Percentiles rank a stretch among this genome's conserved stretches.
Conservation (phyloP, 1,140 invertebrate genomes). For the Cyclina sinensis region DNA sequence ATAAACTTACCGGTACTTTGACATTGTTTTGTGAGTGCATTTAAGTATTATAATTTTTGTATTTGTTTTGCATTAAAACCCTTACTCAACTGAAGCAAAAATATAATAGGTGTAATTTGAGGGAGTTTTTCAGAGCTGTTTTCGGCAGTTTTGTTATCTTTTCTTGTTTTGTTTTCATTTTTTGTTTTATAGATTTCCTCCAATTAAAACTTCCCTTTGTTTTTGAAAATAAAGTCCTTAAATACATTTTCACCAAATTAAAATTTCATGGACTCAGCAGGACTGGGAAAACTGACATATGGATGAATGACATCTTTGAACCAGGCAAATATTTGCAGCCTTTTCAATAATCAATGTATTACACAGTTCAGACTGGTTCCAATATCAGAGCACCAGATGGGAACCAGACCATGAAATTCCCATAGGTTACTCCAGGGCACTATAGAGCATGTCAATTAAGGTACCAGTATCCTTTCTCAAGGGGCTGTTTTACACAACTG, state of each 20-base stretch:
- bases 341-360: slow-evolving; percentile 46
- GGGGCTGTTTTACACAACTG: neutral
- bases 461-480: neutral
- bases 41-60: too few species aligned
- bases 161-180: too few species aligned
- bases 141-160: too few species aligned
- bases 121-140: too few species aligned
- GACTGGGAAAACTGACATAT: slow-evolving; percentile 50
- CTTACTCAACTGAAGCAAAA: too few species aligned
- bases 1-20: too few species aligned
- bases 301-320: neutral
- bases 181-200: too few species aligned
- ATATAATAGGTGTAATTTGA: too few species aligned
- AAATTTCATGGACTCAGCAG: slow-evolving; percentile 1
- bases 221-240: too few species aligned
- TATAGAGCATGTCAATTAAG: neutral
- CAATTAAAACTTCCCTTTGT: too few species aligned
- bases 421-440: slow-evolving; percentile 45
- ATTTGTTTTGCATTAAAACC: too few species aligned
- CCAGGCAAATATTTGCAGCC: slow-evolving; percentile 40
- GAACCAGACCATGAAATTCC: slow-evolving; percentile 21
- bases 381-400: neutral
- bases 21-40: too few species aligned
- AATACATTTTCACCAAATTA: slow-evolving; percentile 6
- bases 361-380: neutral